Evolutionary conservation across 2,113 vertebrate genomes (phyloP).

Genomic region (Eudorcas thomsonii): DNA sequence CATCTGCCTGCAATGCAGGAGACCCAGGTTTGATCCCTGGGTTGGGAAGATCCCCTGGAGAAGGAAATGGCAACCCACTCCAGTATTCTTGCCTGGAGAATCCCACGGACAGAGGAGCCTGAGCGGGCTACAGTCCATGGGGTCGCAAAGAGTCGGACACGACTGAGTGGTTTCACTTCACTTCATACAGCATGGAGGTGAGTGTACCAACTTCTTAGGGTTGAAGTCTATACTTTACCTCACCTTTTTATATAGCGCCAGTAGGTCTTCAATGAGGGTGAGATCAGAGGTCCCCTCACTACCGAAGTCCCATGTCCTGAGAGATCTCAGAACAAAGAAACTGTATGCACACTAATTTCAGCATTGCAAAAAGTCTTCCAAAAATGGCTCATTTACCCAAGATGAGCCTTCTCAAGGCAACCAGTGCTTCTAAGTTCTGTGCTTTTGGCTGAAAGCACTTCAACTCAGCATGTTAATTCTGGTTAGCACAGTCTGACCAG

Average conservation of each 20-base stretch:
- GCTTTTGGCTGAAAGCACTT: slow-evolving; percentile 1
- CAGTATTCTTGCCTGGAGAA: too few relatives aligned
- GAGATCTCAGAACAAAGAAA: not conserved
- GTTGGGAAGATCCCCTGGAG: too few relatives aligned
- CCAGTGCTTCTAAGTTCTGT: not conserved
- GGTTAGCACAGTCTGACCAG: slow-evolving; percentile 13
- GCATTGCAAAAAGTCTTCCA: not conserved
- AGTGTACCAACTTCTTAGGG: not conserved
- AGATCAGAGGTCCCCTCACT: not conserved
- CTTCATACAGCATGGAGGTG: not conserved
- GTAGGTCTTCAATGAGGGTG: not conserved
- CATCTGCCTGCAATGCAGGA: too few relatives aligned
- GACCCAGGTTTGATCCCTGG: too few relatives aligned
- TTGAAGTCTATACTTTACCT: not conserved
- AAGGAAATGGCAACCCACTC: too few relatives aligned
- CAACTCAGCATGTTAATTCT: not conserved
- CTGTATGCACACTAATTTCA: not conserved
- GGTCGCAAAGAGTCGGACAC: too few relatives aligned
- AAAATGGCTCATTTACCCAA: not conserved
- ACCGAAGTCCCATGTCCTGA: not conserved
- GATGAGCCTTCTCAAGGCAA: not conserved
- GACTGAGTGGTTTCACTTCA: too few relatives aligned
- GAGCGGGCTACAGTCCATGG: too few relatives aligned
- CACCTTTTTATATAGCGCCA: not conserved
- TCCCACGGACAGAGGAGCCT: too few relatives aligned